phyloP scores from a whole-genome alignment of 1,140 invertebrate genomes.

The Trialeurodes vaporariorum region DNA sequence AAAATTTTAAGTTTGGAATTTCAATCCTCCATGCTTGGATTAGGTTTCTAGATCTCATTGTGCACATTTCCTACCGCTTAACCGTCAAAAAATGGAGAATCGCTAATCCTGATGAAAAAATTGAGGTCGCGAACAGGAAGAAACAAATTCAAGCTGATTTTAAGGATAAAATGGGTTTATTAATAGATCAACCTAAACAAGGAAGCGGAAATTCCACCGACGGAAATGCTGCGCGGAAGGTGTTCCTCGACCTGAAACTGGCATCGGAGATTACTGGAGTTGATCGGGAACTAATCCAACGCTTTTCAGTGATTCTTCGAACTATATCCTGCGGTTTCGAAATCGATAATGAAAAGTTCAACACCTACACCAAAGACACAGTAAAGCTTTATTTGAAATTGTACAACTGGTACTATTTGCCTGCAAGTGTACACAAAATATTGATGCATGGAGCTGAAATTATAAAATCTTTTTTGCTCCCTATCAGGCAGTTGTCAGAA shows the following conservation, averaged over 20 bases:
- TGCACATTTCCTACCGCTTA: conserved; percentile 14
- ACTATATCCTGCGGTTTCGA: conserved; percentile 26
- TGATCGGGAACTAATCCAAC: conserved; percentile 29
- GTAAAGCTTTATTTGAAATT: conserved; percentile 20
- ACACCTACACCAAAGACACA: conserved; percentile 23
- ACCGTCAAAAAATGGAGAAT: conserved; percentile 7
- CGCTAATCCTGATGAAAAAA: conserved; percentile 14
- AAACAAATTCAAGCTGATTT: conserved; percentile 14
- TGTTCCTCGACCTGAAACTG: conserved; percentile 27
- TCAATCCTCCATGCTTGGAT: conserved; percentile 15
- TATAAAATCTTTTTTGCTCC: conserved; percentile 19
- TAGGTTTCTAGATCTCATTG: conserved; percentile 13
- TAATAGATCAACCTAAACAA: conserved; percentile 22
- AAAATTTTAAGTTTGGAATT: conserved; percentile 16
- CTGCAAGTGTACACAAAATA: conserved; percentile 28
- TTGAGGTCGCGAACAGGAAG: conserved; percentile 13
- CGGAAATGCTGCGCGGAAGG: conserved; percentile 31
- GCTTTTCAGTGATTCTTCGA: conserved; percentile 28
- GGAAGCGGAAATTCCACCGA: conserved; percentile 29
- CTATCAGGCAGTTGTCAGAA: conserved; percentile 25
- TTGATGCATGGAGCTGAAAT: conserved; percentile 28
- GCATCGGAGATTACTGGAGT: conserved; percentile 29
- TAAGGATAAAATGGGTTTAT: conserved; percentile 15
- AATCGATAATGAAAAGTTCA: conserved; percentile 20
- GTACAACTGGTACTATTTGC: conserved; percentile 29